Conservation (phyloP, 2,797 vertebrate species). For the Sebastes ruberrimus region DNA sequence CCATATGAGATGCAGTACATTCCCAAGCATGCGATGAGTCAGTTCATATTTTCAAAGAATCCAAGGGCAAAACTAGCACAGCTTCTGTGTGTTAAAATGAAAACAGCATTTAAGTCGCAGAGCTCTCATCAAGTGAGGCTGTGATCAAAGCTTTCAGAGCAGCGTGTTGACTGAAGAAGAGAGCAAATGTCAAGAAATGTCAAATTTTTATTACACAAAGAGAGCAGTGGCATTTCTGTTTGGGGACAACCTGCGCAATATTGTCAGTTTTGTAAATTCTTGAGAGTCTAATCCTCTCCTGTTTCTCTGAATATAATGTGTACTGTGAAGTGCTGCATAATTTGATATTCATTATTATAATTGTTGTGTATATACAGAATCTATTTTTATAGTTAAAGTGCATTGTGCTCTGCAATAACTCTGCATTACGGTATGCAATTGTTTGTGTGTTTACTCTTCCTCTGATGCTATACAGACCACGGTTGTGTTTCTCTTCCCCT, state of each 20-base stretch:
- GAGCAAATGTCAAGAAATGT: slow-evolving; percentile 51
- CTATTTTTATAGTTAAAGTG: neutral
- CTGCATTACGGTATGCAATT: neutral
- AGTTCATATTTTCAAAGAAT: slow-evolving; percentile 15
- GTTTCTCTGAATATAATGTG: neutral
- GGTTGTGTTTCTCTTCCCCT: neutral
- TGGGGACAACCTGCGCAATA: neutral
- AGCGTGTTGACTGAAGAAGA: slow-evolving; percentile 27
- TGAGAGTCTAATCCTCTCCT: neutral
- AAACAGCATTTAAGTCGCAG: slow-evolving; percentile 33
- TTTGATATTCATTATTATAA: neutral
- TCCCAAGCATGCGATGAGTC: neutral
- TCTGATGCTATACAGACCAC: neutral
- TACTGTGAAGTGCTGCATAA: neutral
- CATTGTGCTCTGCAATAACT: neutral
- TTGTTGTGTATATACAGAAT: neutral
- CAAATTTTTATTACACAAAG: slow-evolving; percentile 1
- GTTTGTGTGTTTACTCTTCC: neutral
- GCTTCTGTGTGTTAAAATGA: slow-evolving; percentile 20
- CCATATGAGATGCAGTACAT: neutral
- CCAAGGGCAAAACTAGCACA: slow-evolving; percentile 6
- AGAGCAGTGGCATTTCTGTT: slow-evolving; percentile 11
- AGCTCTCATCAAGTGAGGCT: slow-evolving; percentile 15
- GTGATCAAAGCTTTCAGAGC: slow-evolving; percentile 30
- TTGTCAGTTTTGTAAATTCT: neutral